These are phyloP conservation scores for Podarcis raffonei DNA, from an alignment of 2,113 vertebrate species.

Conservation along the genomic window DNA sequence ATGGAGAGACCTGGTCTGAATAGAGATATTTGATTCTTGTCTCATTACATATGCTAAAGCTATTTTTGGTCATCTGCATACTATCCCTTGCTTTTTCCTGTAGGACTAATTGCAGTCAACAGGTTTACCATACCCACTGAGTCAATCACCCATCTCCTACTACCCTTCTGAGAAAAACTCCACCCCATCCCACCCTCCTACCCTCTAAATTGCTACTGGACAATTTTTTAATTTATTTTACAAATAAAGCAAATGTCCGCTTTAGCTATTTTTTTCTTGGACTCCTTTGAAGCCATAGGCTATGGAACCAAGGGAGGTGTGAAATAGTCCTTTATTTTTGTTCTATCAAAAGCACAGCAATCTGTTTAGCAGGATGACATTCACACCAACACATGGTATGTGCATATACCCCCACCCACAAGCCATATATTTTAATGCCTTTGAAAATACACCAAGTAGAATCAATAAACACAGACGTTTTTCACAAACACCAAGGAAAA, in stretches of 20 bases:
- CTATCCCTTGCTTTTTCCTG: too few relatives aligned
- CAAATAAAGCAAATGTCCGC: not conserved
- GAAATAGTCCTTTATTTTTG: slow-evolving; percentile 22
- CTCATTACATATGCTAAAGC: too few relatives aligned
- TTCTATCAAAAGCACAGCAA: not conserved
- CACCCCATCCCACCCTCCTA: too few relatives aligned
- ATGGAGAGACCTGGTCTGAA: too few relatives aligned
- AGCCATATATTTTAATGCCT: not conserved
- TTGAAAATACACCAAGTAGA: accelerated
- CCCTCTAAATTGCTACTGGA: too few relatives aligned
- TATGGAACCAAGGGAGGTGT: slow-evolving; percentile 11
- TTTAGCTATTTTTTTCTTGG: not conserved
- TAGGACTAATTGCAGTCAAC: too few relatives aligned
- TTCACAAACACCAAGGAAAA: not conserved
- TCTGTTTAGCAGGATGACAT: slow-evolving; percentile 50
- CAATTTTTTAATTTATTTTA: not conserved
- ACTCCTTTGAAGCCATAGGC: not conserved
- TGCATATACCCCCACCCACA: not conserved
- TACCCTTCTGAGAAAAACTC: too few relatives aligned
- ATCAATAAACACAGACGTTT: not conserved
- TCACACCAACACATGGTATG: not conserved
- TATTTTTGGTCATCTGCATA: too few relatives aligned
- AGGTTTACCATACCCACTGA: too few relatives aligned
- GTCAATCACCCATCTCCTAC: too few relatives aligned
- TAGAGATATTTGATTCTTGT: too few relatives aligned